Base-by-base conservation (phyloP, 2,888 invertebrate species). In the Calameuta filiformis region DNA sequence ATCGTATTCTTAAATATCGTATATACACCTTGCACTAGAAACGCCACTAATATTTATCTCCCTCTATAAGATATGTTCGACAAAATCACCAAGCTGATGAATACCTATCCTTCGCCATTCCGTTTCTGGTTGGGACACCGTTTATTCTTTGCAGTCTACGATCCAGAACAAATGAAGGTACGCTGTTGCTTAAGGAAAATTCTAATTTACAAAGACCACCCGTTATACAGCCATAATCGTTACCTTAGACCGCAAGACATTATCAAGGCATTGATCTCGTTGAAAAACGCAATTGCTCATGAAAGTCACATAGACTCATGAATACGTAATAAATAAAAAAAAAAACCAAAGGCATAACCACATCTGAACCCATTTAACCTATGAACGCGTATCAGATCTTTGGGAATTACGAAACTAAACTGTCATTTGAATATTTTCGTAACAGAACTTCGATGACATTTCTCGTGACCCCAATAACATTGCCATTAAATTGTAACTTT, bases 121-220 rank as follows among this genome's bases (percentile, higher is more conserved):
- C 84, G 85, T 73, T 81, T 84, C 11, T 87, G 87, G 85, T 76
- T 87, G 11, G 87, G 84, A 31, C 79, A 75, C 35, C 82, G 83
- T 75, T 75, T 87, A 11, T 84, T 84, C 73, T 81, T 87, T 31
- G 84, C 73, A 1, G 77, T 83, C 12, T 82, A 80, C 71, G 84
- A 86, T n/a, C 82, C 87, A 15, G 87, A 87, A 68, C 84, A 86
- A 37, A 68, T 86, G 56, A 87, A 87, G 85, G 87, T 87, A 79
- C 15, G 79, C 6, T n/a, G 23, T 37, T 35, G 0, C 12, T 30
- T 40, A 56, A 23, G 33, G 12, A 75, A 79, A 4, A 69, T 23
- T 75, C 23, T 4, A 74, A 73, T n/a, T 30, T 33, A 69, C 68
- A 15, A 74, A 23, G 23, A 56, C 40, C 33, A 2, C 37, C 12